A percentile compares a stretch with the other conserved stretches of the same genome.
phyloP scores from a whole-genome alignment of 2,888 invertebrate genomes.

The Cacoxenus indagator region DNA sequence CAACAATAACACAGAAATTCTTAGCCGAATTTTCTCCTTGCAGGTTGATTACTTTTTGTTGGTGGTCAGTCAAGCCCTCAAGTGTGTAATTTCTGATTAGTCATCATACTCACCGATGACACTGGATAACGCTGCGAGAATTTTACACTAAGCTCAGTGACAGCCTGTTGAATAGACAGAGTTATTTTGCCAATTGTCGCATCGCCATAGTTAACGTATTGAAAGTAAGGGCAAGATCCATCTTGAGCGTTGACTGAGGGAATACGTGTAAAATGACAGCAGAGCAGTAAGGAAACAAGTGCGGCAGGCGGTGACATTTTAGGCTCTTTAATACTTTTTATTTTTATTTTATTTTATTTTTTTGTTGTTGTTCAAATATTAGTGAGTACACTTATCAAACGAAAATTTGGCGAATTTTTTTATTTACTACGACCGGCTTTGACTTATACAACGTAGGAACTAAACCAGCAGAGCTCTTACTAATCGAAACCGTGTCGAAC shows the following conservation, averaged over 20 bases:
- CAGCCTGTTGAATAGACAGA: not conserved
- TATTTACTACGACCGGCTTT: not conserved
- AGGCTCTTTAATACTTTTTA: not conserved
- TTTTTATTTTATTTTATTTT: constrained; percentile 1
- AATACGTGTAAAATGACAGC: not conserved
- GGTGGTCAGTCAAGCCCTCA: not conserved
- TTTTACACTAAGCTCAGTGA: constrained; percentile 2
- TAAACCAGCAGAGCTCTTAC: not conserved
- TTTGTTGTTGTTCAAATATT: no score
- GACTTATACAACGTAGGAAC: not conserved
- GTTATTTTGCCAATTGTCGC: constrained; percentile 8
- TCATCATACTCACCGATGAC: constrained; percentile 1
- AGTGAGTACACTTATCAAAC: no score
- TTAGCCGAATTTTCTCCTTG: not conserved
- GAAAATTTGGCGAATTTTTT: no score
- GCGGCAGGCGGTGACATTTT: not conserved
- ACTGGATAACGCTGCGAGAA: constrained; percentile 11
- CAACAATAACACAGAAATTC: no score
- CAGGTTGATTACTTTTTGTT: not conserved
- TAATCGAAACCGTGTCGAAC: not conserved
- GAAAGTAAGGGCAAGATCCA: constrained; percentile 7
- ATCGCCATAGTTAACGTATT: constrained; percentile 12
- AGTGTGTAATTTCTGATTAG: not conserved
- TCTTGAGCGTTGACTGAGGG: not conserved
- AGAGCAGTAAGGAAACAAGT: not conserved